phyloP scores from a whole-genome alignment of 2,888 invertebrate species.

The Agrochola lychnidis region DNA sequence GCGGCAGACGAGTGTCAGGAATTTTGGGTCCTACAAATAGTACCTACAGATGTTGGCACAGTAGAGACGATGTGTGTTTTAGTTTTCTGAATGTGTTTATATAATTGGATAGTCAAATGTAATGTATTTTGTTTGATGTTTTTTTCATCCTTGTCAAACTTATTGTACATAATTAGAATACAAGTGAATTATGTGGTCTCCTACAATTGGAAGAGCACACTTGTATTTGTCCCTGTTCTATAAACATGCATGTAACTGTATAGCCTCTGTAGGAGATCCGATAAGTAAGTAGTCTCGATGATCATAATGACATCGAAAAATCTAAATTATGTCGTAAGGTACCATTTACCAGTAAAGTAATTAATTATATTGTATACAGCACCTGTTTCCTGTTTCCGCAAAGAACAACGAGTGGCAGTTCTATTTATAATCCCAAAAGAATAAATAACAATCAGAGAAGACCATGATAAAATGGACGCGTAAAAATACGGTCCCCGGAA shows the following conservation, averaged over 20 bases:
- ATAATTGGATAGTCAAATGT: background rate
- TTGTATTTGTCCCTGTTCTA: background rate
- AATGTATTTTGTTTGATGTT: background rate
- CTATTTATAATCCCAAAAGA: conserved; percentile 21
- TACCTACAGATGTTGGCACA: conserved; percentile 10
- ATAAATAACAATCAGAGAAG: conserved; percentile 22
- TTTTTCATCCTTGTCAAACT: background rate
- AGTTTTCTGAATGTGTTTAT: background rate
- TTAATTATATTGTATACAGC: conserved; percentile 11
- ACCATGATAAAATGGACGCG: conserved; percentile 33
- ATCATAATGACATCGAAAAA: background rate
- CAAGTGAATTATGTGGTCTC: too few species aligned
- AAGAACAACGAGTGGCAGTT: background rate
- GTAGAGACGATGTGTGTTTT: conserved; percentile 1
- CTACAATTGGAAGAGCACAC: background rate
- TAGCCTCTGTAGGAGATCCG: background rate
- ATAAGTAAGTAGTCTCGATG: background rate
- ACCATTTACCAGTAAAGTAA: background rate
- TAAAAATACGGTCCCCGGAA: conserved; percentile 25
- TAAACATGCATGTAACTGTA: background rate
- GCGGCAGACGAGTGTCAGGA: conserved; percentile 25
- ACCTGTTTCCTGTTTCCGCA: background rate
- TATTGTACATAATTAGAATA: background rate
- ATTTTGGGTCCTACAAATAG: conserved; percentile 26
- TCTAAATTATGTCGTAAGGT: background rate